phyloP scores from a whole-genome alignment of 2,888 invertebrate species.

The Temnothorax unifasciatus region DNA sequence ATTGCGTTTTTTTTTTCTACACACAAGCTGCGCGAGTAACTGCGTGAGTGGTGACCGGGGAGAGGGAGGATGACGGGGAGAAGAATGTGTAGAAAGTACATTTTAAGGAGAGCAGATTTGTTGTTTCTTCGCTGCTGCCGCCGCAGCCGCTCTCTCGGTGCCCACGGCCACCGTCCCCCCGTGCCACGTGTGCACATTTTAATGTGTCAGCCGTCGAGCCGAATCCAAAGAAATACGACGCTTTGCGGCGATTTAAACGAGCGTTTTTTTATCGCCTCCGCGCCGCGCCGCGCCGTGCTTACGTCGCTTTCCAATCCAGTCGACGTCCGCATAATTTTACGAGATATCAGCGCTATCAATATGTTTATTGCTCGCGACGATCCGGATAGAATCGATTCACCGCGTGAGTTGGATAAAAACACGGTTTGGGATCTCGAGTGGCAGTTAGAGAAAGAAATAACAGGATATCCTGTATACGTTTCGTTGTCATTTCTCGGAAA shows the following conservation, averaged over 20 bases:
- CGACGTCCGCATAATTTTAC: background rate
- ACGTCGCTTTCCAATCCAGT: background rate
- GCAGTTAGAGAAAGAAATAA: background rate
- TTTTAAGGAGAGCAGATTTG: constrained; percentile 14
- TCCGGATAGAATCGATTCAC: background rate
- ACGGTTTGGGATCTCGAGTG: background rate
- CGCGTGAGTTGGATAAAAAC: background rate
- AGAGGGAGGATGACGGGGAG: background rate
- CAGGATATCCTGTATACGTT: background rate
- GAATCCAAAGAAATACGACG: background rate
- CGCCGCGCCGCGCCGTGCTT: no score
- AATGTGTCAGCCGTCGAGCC: background rate
- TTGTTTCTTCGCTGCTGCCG: background rate
- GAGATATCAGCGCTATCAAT: background rate
- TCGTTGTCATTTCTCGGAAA: background rate
- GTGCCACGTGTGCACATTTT: background rate
- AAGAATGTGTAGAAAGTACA: background rate
- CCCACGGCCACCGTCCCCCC: background rate
- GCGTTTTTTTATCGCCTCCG: background rate
- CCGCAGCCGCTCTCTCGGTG: background rate
- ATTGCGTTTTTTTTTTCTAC: background rate
- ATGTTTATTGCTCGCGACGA: background rate
- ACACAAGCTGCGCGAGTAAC: background rate
- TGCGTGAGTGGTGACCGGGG: background rate
- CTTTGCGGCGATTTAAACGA: background rate